These are phyloP conservation scores for Drosophila melanogaster DNA, from an alignment of 1,140 invertebrate genomes.

Conservation along the genomic window DNA sequence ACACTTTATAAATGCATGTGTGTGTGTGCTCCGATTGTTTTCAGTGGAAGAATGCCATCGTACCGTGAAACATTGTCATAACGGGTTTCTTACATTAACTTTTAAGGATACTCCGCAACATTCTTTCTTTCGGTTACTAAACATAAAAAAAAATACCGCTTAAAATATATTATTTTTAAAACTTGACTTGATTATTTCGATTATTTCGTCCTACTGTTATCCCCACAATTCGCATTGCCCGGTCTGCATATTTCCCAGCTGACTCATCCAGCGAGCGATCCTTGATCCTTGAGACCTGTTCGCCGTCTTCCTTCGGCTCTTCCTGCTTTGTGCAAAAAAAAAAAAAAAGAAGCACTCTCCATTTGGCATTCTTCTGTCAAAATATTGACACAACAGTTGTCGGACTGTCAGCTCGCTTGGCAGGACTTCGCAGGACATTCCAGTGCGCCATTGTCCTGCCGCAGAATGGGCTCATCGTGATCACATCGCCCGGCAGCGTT, in stretches of 20 bases:
- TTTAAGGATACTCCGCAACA: neutral
- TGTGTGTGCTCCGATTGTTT: constrained; percentile 64
- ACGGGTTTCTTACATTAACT: neutral
- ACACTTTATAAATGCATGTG: constrained; percentile 55
- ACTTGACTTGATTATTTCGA: too few species aligned
- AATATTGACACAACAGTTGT: constrained; percentile 81
- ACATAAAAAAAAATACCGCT: neutral
- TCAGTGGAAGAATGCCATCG: constrained; percentile 52
- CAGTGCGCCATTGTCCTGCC: constrained; percentile 44
- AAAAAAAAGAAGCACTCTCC: constrained; percentile 26
- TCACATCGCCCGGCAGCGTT: neutral
- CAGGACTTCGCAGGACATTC: constrained; percentile 52
- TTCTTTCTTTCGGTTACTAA: too few species aligned
- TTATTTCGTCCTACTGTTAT: too few species aligned
- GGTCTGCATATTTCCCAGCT: constrained; percentile 32
- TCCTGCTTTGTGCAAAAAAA: constrained; percentile 40
- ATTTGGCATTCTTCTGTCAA: constrained; percentile 84
- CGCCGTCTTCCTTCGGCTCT: constrained; percentile 11
- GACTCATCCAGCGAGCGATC: constrained; percentile 25
- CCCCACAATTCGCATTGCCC: neutral
- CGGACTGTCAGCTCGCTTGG: constrained; percentile 49
- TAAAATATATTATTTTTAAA: neutral
- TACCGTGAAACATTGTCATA: neutral
- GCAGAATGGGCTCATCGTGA: constrained; percentile 47
- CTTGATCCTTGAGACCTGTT: constrained; percentile 17